A percentile compares a stretch with the other conserved stretches of the same genome.
Conservation (phyloP, 2,113 vertebrate genomes). For the Taurulus bubalis region DNA sequence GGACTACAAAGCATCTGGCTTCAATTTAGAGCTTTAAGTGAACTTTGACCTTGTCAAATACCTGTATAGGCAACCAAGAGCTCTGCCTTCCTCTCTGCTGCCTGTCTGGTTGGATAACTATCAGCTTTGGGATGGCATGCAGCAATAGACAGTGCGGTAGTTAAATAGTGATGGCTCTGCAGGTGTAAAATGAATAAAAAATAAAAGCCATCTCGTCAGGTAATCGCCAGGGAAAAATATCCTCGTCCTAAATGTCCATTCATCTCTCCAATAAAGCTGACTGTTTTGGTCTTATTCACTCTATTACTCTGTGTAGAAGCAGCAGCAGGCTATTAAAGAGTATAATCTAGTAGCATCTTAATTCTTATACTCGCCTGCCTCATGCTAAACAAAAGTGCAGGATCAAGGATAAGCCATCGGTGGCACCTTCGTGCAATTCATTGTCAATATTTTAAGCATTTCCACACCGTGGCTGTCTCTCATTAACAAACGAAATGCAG, state of each 20-base stretch:
- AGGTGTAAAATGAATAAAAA: constrained; percentile 42
- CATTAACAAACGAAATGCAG: constrained; percentile 27
- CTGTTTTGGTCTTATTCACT: constrained; percentile 47
- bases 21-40: constrained; percentile 44
- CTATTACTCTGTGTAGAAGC: constrained; percentile 4
- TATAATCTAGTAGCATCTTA: constrained; percentile 27
- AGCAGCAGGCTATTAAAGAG: constrained; percentile 21
- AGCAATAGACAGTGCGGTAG: constrained; percentile 5
- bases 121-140: neutral
- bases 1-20: constrained; percentile 57
- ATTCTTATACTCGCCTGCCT: neutral
- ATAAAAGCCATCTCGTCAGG: constrained; percentile 12
- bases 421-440: constrained; percentile 12
- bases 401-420: constrained; percentile 18
- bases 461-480: neutral
- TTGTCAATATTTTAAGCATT: constrained; percentile 7
- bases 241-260: constrained; percentile 29
- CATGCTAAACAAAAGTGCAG: constrained; percentile 28
- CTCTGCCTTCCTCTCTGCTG: constrained; percentile 14
- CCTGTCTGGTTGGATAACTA: constrained; percentile 9
- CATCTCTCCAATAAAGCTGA: constrained; percentile 35
- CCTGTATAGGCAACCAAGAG: constrained; percentile 47
- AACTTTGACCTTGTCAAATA: constrained; percentile 65
- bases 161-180: constrained; percentile 38
- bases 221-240: constrained; percentile 54